Evolutionary conservation across 1,140 invertebrate species (phyloP), one percentile per base, ranked within the genome.

Genomic region (Penaeus chinensis): DNA sequence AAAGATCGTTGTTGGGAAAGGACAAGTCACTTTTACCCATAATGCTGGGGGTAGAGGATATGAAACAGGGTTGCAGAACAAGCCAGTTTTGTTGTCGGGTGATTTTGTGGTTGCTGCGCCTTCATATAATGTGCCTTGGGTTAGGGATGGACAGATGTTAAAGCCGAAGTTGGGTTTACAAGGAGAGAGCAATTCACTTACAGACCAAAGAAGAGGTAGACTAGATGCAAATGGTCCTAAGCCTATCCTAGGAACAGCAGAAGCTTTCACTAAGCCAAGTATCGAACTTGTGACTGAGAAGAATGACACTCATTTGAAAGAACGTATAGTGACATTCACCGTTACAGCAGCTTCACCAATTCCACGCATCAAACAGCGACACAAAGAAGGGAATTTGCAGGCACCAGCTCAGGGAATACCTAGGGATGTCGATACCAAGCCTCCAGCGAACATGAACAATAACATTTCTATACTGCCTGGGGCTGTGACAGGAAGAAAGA

Each of bases 21-120:
- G 79, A 16, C 47, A 87, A 61, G 60, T 87, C 24, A 87, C 85
- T 60, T 87, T 87, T 24, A 87, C 85, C 10, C 85, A 87, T n/a
- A 76, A 78, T 63, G 22, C 61, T 13, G n/a, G 69, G 16, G 7
- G 27, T 16, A 42, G 37, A 37, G 83, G 65, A 5, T 18, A 19
- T 37, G 37, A 74, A 18, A 22, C 16, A 13, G 79, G 62, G 24
- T 47, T 22, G 20, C 79, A 61, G 20, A 54, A 16, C 54, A 54
- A 54, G 16, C 54, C 54, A 54, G 16, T 54, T 54, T 54, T 54
- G 54, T 54, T 54, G 54, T 11, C 54, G 2, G 54, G 54, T 5
- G 54, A 54, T 54, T 54, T 54, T 13, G 54, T 54, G 16, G 54
- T 54, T 13, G 54, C 54, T 54, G 11, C 54, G 0, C 54, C 54